Percentiles rank a stretch among this genome's conserved stretches.
Evolutionary conservation across 2,113 vertebrate species (phyloP).

Genomic region (Zapornia atra): DNA sequence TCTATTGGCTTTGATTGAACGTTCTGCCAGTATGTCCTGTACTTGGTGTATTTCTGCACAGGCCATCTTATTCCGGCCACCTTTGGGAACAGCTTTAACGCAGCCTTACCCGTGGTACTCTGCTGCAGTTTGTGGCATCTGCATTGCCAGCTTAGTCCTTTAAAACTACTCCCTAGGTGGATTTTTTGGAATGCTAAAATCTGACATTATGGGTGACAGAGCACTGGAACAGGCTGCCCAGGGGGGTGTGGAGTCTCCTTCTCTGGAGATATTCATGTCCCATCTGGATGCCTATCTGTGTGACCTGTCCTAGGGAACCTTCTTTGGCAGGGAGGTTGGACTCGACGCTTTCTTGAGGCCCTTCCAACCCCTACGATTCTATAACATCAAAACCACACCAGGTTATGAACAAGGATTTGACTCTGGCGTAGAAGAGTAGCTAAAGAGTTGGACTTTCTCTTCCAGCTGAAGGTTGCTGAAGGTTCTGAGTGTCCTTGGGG

Average conservation of each 20-base stretch:
- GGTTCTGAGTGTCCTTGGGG: not conserved
- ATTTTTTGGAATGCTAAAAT: not conserved
- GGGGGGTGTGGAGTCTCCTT: too few species aligned
- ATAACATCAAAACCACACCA: not conserved
- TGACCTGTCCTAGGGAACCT: too few species aligned
- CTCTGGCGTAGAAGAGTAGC: not conserved
- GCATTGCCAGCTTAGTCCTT: not conserved
- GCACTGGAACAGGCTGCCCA: too few species aligned
- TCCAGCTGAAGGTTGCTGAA: not conserved
- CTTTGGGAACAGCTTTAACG: not conserved
- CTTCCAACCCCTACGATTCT: too few species aligned
- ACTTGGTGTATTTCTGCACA: not conserved
- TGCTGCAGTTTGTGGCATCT: not conserved
- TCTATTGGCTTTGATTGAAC: constrained; percentile 17
- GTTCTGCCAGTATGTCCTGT: not conserved
- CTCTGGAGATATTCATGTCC: too few species aligned
- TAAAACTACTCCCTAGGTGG: not conserved
- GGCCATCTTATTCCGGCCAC: not conserved
- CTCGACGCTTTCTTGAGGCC: too few species aligned
- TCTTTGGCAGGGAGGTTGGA: too few species aligned
- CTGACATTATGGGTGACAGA: not conserved
- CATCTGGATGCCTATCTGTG: too few species aligned
- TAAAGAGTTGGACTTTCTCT: not conserved
- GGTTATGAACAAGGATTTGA: not conserved
- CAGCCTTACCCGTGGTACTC: accelerated